phyloP scores from a whole-genome alignment of 2,797 vertebrate species.

The Macropus fuliginosus region DNA sequence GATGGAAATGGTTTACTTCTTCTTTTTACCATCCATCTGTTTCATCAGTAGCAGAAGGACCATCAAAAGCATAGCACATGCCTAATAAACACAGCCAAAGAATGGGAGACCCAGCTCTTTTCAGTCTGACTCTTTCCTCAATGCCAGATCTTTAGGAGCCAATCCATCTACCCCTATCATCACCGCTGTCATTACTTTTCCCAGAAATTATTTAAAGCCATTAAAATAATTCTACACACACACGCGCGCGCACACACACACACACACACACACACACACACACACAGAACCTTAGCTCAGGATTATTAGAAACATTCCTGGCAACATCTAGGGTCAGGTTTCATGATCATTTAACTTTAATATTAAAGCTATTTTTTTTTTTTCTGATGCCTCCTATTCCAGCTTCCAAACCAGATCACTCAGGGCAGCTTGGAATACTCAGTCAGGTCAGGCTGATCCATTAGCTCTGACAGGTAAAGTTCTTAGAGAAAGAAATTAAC shows the following conservation, averaged over 20 bases:
- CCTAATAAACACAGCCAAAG: neutral
- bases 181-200: neutral
- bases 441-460: neutral
- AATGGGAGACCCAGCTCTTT: neutral
- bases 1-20: constrained; percentile 24
- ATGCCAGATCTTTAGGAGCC: neutral
- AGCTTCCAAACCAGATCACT: neutral
- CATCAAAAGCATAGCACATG: constrained; percentile 14
- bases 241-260: no score
- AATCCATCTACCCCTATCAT: neutral
- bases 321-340: constrained; percentile 22
- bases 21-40: constrained; percentile 43
- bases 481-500: neutral
- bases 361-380: neutral
- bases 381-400: neutral
- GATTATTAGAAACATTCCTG: constrained; percentile 35
- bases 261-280: neutral
- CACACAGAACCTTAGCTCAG: neutral
- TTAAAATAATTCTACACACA: constrained; percentile 15
- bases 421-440: neutral
- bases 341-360: constrained; percentile 20
- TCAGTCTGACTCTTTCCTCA: neutral
- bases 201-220: neutral
- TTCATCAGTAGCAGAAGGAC: constrained; percentile 14
- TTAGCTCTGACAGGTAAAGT: constrained; percentile 22